Conservation (phyloP, 2,888 invertebrate genomes). For the Neoascia interrupta region DNA sequence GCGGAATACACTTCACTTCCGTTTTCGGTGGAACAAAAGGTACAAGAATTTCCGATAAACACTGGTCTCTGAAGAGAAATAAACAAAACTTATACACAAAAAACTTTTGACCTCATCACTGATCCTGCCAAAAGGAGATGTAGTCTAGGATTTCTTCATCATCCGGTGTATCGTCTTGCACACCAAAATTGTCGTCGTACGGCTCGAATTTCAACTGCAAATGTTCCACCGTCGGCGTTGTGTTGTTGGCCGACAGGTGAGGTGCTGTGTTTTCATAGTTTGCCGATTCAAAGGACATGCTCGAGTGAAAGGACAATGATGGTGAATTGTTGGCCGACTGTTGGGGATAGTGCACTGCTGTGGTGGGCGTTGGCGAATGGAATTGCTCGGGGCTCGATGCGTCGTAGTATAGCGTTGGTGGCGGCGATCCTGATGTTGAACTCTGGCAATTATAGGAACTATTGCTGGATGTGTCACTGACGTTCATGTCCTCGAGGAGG, state of each 20-base stretch:
- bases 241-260: constrained; percentile 43
- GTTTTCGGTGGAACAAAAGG: constrained; percentile 62
- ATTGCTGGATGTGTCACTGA: constrained; percentile 65
- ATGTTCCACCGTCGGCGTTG: too few species aligned
- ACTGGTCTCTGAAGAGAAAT: too few species aligned
- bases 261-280: constrained; percentile 73
- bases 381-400: constrained; percentile 80
- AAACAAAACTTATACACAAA: too few species aligned
- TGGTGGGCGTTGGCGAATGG: constrained; percentile 70
- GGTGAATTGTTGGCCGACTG: constrained; percentile 75
- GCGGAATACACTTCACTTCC: constrained; percentile 44
- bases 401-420: constrained; percentile 53
- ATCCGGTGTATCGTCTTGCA: constrained; percentile 88
- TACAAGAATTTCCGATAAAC: constrained; percentile 50
- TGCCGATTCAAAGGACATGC: constrained; percentile 77
- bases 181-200: constrained; percentile 87
- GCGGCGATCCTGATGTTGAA: constrained; percentile 70
- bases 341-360: constrained; percentile 72
- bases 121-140: constrained; percentile 78
- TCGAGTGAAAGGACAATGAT: constrained; percentile 76
- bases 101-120: constrained; percentile 62
- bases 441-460: constrained; percentile 55
- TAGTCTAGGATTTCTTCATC: constrained; percentile 92
- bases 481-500: constrained; percentile 81
- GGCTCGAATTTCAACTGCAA: constrained; percentile 80